phyloP scores from a whole-genome alignment of 2,113 vertebrate species.

The Crotalus helleri region DNA sequence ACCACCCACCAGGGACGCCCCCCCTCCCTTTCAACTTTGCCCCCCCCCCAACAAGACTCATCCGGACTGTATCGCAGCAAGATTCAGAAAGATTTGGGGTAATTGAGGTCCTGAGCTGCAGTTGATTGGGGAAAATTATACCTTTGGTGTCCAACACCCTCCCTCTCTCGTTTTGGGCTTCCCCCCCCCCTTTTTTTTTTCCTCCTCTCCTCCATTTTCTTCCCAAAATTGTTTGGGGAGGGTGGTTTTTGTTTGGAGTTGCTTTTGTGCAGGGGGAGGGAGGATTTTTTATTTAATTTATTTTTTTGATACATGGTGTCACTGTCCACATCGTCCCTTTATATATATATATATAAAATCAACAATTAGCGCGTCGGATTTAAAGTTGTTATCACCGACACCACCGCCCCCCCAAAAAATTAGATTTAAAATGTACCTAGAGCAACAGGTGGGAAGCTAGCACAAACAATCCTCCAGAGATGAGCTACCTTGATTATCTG shows the following conservation, averaged over 20 bases:
- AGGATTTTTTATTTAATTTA: slow-evolving; percentile 5
- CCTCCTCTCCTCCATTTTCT: slow-evolving; percentile 17
- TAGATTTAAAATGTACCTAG: background rate
- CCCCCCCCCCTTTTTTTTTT: too few species aligned
- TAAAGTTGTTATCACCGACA: background rate
- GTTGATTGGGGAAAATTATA: slow-evolving; percentile 97
- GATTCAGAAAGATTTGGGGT: slow-evolving; percentile 81
- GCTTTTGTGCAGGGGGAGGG: background rate
- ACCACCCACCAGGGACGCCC: slow-evolving; percentile 76
- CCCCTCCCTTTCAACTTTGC: too few species aligned
- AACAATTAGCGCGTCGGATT: slow-evolving; percentile 40
- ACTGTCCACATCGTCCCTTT: slow-evolving; percentile 61
- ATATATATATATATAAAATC: slow-evolving; percentile 41
- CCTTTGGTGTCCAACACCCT: slow-evolving; percentile 63
- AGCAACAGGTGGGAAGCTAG: background rate
- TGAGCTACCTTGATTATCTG: background rate
- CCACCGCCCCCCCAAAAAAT: background rate
- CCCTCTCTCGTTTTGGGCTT: background rate
- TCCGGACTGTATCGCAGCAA: slow-evolving; percentile 74
- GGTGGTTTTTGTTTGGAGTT: slow-evolving; percentile 9
- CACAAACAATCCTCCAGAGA: background rate
- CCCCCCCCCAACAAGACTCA: slow-evolving; percentile 42
- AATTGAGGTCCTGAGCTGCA: slow-evolving; percentile 91
- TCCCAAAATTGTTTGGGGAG: background rate
- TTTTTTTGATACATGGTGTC: slow-evolving; percentile 8